Conservation (phyloP, 2,797 vertebrate species). For the Miichthys miiuy region DNA sequence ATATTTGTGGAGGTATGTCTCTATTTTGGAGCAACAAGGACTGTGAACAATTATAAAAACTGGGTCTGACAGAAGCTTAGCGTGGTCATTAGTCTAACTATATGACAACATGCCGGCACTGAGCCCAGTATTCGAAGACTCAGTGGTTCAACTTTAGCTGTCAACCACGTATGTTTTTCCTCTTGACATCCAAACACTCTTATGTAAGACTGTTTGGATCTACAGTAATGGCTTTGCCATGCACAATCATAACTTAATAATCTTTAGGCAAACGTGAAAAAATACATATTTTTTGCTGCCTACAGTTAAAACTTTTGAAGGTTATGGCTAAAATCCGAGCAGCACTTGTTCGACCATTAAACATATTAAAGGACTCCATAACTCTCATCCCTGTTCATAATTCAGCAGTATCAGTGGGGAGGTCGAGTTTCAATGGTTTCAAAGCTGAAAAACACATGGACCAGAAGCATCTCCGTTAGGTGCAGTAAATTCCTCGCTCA, state of each 20-base stretch:
- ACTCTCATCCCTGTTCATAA: constrained; percentile 55
- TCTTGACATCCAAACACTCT: constrained; percentile 52
- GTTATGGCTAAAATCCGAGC: constrained; percentile 53
- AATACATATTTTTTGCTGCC: constrained; percentile 34
- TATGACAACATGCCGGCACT: constrained; percentile 59
- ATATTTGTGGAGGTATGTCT: constrained; percentile 34
- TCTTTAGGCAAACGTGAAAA: constrained; percentile 46
- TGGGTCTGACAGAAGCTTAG: constrained; percentile 49
- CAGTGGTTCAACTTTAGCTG: constrained; percentile 32
- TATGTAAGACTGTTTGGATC: constrained; percentile 55
- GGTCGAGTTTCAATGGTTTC: constrained; percentile 58
- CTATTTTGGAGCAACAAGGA: constrained; percentile 6
- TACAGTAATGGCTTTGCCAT: constrained; percentile 49
- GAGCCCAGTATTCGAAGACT: constrained; percentile 37
- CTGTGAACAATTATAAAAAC: constrained; percentile 45
- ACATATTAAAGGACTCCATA: constrained; percentile 53
- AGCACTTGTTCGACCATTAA: constrained; percentile 61
- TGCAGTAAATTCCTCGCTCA: constrained; percentile 80
- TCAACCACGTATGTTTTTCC: constrained; percentile 43
- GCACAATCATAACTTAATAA: constrained; percentile 43
- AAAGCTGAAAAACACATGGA: constrained; percentile 82
- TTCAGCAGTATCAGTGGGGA: constrained; percentile 54
- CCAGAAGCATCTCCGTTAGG: constrained; percentile 75
- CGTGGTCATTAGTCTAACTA: constrained; percentile 43
- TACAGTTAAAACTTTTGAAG: constrained; percentile 19